phyloP scores from a whole-genome alignment of 2,888 invertebrate genomes.

The Temnothorax ravouxi region DNA sequence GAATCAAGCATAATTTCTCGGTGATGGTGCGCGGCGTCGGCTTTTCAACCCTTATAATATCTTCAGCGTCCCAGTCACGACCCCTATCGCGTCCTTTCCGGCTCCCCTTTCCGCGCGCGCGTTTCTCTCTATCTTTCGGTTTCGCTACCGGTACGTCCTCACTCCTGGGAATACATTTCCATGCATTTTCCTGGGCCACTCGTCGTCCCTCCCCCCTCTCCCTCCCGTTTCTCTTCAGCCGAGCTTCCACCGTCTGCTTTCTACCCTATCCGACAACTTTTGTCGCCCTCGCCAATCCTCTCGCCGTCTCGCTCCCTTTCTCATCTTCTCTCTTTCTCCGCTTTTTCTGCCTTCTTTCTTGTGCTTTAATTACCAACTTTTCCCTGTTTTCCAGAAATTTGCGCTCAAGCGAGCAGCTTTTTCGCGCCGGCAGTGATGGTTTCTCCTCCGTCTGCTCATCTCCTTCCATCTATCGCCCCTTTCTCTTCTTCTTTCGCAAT shows the following conservation, averaged over 20 bases:
- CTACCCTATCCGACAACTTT: slow-evolving; percentile 59
- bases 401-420: slow-evolving; percentile 76
- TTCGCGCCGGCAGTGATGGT: slow-evolving; percentile 67
- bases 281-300: slow-evolving; percentile 26
- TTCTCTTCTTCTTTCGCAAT: neutral
- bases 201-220: slow-evolving; percentile 32
- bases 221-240: slow-evolving; percentile 49
- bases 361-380: slow-evolving; percentile 85
- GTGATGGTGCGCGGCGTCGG: slow-evolving; percentile 83
- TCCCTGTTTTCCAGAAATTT: slow-evolving; percentile 81
- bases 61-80: slow-evolving; percentile 77
- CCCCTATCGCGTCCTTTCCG: slow-evolving; percentile 50
- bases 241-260: slow-evolving; percentile 56
- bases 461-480: slow-evolving; percentile 37
- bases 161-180: slow-evolving; percentile 85
- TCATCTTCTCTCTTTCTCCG: slow-evolving; percentile 3
- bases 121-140: slow-evolving; percentile 62
- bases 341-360: slow-evolving; percentile 54
- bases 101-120: slow-evolving; percentile 15
- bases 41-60: slow-evolving; percentile 86
- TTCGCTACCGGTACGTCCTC: slow-evolving; percentile 69
- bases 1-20: slow-evolving; percentile 84
- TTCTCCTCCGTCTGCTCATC: slow-evolving; percentile 39
- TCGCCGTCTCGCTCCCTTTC: slow-evolving; percentile 49
- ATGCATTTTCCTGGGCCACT: slow-evolving; percentile 83